These are phyloP conservation scores for Hipparchia sbordonii DNA, from an alignment of 2,888 invertebrate species.

Conservation along the genomic window DNA sequence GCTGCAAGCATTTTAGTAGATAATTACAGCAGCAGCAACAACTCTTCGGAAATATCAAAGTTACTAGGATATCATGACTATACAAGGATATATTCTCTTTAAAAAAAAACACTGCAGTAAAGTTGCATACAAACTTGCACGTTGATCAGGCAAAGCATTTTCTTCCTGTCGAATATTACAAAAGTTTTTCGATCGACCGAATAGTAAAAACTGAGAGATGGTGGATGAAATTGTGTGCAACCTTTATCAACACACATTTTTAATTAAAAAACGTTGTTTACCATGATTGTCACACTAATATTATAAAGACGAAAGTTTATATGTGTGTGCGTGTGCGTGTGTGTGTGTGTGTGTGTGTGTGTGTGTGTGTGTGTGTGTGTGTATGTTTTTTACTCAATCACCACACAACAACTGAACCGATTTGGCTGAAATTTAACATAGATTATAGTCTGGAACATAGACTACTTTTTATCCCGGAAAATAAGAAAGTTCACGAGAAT, in stretches of 20 bases:
- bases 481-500: too few species aligned
- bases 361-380: too few species aligned
- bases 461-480: too few species aligned
- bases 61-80: neutral
- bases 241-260: neutral
- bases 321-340: too few species aligned
- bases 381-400: too few species aligned
- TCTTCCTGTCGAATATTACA: conserved; percentile 69
- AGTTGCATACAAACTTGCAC: conserved; percentile 24
- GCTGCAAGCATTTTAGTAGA: too few species aligned
- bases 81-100: neutral
- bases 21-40: too few species aligned
- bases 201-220: conserved; percentile 45
- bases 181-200: conserved; percentile 80
- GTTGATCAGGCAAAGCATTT: conserved; percentile 33
- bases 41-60: neutral
- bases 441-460: too few species aligned
- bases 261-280: neutral
- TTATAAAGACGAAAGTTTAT: too few species aligned
- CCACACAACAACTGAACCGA: too few species aligned
- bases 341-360: too few species aligned
- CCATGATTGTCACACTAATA: neutral
- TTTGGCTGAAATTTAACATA: too few species aligned
- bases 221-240: neutral
- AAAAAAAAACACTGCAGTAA: neutral